Evolutionary conservation across 2,888 invertebrate genomes (phyloP), one percentile per base, ranked within the genome.

Genomic region (Tetranychus piercei): DNA sequence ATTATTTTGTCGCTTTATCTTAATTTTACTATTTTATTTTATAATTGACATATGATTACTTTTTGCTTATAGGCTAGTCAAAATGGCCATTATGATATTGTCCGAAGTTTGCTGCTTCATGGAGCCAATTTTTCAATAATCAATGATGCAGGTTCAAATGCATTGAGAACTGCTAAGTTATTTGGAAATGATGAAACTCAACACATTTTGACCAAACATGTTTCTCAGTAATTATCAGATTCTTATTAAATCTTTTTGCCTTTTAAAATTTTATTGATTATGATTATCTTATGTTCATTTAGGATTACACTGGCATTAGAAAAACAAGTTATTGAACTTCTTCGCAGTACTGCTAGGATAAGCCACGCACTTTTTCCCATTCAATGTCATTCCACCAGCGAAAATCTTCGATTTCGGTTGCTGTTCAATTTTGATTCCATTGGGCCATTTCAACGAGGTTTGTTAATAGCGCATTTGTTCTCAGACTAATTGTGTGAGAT

Each of bases 321-420:
- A 76, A 78, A 77, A 64, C 80, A 81, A 77, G 81, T 82, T 43
- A 76, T 79, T 8, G 75, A 79, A n/a, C 81, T 81, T 3, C 76
- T 82, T 65, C 80, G 81, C 76, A 80, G 81, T 75, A 81, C 81
- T 11, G 82, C 82, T 70, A 77, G 79, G 43, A 80, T 82, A 43
- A 75, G 80, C 70, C 79, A 80, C 73, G 79, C 81, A 44, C 78
- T 82, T 73, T 83, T 83, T 76, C 81, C 81, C 4, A 78, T 82
- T 15, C 83, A 83, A 78, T 81, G 82, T 77, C 81, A 82, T 77
- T 80, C 82, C 4, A 75, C 82, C 23, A 79, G 80, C 75, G 83
- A 82, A 76, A 45, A 20, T 69, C n/a, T 71, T 15, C 64, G 6
- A 11, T 75, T 75, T 67, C n/a, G 66, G 8, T 71, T 72, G 15